Percentiles rank a stretch among this genome's conserved stretches.
These are phyloP conservation scores for Nyctereutes procyonoides DNA, from an alignment of 2,113 vertebrate species.

Conservation along the genomic window DNA sequence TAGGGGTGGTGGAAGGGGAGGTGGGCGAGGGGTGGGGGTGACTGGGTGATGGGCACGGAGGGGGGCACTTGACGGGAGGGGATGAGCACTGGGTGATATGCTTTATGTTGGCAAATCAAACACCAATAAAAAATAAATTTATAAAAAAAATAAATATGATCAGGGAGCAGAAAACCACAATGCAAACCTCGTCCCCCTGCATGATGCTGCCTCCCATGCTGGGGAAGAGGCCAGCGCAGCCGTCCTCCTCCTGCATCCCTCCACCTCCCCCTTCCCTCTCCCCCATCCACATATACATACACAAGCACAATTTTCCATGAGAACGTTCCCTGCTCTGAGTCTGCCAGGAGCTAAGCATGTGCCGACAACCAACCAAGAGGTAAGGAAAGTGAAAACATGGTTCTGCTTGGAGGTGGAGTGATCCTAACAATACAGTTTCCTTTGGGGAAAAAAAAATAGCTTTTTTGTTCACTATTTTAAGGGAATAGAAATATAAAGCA, in stretches of 20 bases:
- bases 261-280: not conserved
- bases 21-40: too few species aligned
- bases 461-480: conserved; percentile 38
- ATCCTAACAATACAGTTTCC: not conserved
- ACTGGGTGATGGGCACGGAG: too few species aligned
- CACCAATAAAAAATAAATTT: too few species aligned
- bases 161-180: conserved; percentile 18
- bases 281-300: not conserved
- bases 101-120: too few species aligned
- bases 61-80: too few species aligned
- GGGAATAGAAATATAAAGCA: not conserved
- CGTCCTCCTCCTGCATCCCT: not conserved
- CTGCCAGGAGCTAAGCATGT: not conserved
- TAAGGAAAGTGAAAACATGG: not conserved
- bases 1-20: too few species aligned
- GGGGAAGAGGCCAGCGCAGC: not conserved
- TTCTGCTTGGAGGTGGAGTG: not conserved
- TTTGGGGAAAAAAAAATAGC: not conserved
- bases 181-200: not conserved
- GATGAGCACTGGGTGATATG: too few species aligned
- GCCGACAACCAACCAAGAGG: not conserved
- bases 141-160: not conserved
- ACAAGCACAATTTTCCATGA: not conserved
- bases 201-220: not conserved
- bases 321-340: not conserved